Percentiles rank a stretch among this genome's conserved stretches.
Evolutionary conservation across 2,888 invertebrate genomes (phyloP).

Genomic region (Tyria jacobaeae): DNA sequence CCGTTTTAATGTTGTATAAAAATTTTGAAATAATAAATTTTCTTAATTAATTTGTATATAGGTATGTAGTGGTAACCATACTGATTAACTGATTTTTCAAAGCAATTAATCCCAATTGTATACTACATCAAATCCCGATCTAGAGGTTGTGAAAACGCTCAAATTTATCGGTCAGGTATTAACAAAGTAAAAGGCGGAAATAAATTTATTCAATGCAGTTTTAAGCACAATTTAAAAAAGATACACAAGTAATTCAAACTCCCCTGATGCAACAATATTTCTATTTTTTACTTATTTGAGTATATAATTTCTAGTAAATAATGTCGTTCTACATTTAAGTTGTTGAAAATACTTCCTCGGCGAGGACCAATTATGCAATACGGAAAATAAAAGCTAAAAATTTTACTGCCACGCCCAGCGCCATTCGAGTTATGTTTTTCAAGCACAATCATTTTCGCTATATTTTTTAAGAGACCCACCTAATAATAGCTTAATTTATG

Average conservation of each 20-base stretch:
- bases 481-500: background rate
- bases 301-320: background rate
- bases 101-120: too few relatives aligned
- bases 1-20: too few relatives aligned
- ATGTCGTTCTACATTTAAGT: background rate
- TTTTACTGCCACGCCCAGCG: background rate
- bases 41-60: too few relatives aligned
- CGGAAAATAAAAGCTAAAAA: constrained; percentile 3
- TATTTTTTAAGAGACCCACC: background rate
- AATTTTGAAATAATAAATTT: too few relatives aligned
- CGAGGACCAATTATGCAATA: background rate
- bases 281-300: constrained; percentile 2
- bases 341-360: background rate
- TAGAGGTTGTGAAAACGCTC: too few relatives aligned
- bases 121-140: too few relatives aligned
- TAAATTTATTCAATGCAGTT: background rate
- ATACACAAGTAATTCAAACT: background rate
- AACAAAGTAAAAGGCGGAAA: background rate
- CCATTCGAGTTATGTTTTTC: constrained; percentile 3
- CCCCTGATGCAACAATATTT: background rate
- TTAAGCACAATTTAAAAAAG: constrained; percentile 25
- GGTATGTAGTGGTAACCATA: too few relatives aligned
- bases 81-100: too few relatives aligned
- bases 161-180: background rate
- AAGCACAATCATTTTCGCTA: background rate